A percentile compares a stretch with the other conserved stretches of the same genome.
phyloP scores from a whole-genome alignment of 2,113 vertebrate species.

The Pangasianodon gigas region DNA sequence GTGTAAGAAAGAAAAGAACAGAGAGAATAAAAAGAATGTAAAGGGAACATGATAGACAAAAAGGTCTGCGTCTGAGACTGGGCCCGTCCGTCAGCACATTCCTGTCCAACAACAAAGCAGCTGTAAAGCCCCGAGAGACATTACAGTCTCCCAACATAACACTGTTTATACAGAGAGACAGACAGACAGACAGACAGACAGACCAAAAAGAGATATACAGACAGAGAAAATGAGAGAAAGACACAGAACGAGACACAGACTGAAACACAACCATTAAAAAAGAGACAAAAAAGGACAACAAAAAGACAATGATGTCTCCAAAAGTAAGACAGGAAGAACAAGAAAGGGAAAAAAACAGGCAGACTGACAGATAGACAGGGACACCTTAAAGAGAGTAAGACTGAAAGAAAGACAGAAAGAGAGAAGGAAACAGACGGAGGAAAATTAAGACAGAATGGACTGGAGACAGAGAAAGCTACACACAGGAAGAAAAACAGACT shows the following conservation, averaged over 20 bases:
- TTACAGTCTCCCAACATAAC: conserved; percentile 48
- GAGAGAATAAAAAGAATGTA: conserved; percentile 11
- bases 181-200: neutral
- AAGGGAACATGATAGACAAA: neutral
- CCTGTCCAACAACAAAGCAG: conserved; percentile 72
- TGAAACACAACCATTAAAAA: neutral
- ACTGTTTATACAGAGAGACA: neutral
- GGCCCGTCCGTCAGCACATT: conserved; percentile 75
- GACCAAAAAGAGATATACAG: neutral
- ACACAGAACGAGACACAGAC: neutral
- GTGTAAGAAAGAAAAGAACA: conserved; percentile 16
- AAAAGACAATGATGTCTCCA: neutral
- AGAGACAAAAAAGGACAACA: neutral
- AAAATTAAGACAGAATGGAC: neutral
- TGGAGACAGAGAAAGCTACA: neutral
- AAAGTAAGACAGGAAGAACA: neutral
- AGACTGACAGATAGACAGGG: neutral
- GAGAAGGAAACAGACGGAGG: neutral
- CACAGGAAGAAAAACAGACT: neutral
- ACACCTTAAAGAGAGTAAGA: neutral
- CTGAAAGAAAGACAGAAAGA: neutral
- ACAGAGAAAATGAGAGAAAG: neutral
- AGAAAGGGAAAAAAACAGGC: neutral
- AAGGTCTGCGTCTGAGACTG: conserved; percentile 63
- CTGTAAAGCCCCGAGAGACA: conserved; percentile 63